Conservation (phyloP, 2,888 invertebrate genomes). For the Trissolcus brochymenae region DNA sequence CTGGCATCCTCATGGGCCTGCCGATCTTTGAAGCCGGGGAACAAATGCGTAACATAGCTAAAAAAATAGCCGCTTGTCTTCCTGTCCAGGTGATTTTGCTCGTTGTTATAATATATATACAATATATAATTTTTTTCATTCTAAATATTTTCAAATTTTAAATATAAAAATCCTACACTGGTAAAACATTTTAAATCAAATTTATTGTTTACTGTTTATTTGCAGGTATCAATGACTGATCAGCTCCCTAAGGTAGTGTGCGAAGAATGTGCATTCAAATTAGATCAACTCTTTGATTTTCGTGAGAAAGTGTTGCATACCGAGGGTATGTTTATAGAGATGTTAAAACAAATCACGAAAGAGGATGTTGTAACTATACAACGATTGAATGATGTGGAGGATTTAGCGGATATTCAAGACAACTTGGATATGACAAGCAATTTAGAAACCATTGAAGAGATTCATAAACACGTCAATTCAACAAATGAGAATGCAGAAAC, state of each 20-base stretch:
- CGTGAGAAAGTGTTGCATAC: constrained; percentile 79
- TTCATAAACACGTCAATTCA: constrained; percentile 60
- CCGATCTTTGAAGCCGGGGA: constrained; percentile 77
- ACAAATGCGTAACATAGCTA: constrained; percentile 77
- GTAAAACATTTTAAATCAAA: no score
- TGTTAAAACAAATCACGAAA: constrained; percentile 72
- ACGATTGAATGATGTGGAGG: constrained; percentile 62
- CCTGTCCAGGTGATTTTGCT: constrained; percentile 77
- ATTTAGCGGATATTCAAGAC: constrained; percentile 64
- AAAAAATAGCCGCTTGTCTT: constrained; percentile 80
- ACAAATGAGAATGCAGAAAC: constrained; percentile 56
- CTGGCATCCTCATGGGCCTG: constrained; percentile 74
- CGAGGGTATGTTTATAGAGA: constrained; percentile 77
- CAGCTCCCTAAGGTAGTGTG: constrained; percentile 80
- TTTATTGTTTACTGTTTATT: background rate
- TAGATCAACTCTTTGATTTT: constrained; percentile 79
- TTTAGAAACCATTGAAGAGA: constrained; percentile 63
- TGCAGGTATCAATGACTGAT: constrained; percentile 78
- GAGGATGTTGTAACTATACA: constrained; percentile 62
- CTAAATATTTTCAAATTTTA: background rate
- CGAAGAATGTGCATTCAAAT: constrained; percentile 79
- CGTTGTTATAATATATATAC: no score
- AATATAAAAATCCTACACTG: no score
- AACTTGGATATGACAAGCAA: constrained; percentile 64
- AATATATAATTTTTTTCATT: background rate